phyloP scores from a whole-genome alignment of 2,113 vertebrate species.

The Tyrannus savana region DNA sequence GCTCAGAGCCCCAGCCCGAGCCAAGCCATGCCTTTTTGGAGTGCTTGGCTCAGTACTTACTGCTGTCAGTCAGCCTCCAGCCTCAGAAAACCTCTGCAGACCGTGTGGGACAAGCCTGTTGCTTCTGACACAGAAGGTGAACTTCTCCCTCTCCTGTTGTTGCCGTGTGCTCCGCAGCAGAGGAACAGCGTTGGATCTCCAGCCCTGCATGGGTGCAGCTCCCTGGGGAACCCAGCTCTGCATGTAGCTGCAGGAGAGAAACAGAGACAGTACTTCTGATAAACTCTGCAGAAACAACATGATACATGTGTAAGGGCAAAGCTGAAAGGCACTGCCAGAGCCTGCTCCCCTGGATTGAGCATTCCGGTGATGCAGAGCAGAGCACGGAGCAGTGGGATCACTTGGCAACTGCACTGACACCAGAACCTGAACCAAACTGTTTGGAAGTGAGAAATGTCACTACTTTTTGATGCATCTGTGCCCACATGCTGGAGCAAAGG shows the following conservation, averaged over 20 bases:
- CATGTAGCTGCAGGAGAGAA: not conserved
- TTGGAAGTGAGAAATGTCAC: not conserved
- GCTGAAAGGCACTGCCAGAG: not conserved
- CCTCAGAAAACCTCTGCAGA: not conserved
- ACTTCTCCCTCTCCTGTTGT: not conserved
- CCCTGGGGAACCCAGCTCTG: not conserved
- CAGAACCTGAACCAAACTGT: not conserved
- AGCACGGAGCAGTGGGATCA: fast-evolving
- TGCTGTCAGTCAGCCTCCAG: not conserved
- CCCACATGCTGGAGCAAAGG: not conserved
- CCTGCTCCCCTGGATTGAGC: not conserved
- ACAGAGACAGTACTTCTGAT: not conserved
- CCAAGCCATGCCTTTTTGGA: not conserved
- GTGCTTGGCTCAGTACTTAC: not conserved
- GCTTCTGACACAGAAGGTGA: not conserved
- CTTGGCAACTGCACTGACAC: not conserved
- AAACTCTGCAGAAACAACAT: not conserved
- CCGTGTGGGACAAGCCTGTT: not conserved
- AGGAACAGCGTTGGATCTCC: fast-evolving
- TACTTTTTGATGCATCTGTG: not conserved
- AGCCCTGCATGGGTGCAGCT: not conserved
- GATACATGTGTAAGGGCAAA: not conserved
- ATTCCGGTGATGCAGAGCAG: not conserved
- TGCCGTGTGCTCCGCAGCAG: not conserved
- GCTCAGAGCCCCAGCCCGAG: not conserved